phyloP scores from a whole-genome alignment of 2,113 vertebrate species.

The cattle (Bos taurus) region ARS-UCD2.0 NC_037345.1:30605001-30605500 shows the following conservation, averaged over 20 bases:
- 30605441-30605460: neutral
- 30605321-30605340: neutral
- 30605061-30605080: neutral
- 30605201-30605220: neutral
- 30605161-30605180: neutral
- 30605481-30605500: neutral
- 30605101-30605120: neutral
- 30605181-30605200: neutral
- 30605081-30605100: neutral
- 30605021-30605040: neutral
- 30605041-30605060: neutral
- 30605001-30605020: neutral
- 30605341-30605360: neutral
- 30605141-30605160: neutral
- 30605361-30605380: neutral
- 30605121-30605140: neutral
- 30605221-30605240: neutral
- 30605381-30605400: neutral
- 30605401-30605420: neutral
- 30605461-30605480: neutral
- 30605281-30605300: fast-evolving
- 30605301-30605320: neutral
- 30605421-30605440: neutral
- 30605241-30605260: neutral
- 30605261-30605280: neutral